Conservation (phyloP, 2,113 vertebrate genomes). For the Microtus oregoni region DNA sequence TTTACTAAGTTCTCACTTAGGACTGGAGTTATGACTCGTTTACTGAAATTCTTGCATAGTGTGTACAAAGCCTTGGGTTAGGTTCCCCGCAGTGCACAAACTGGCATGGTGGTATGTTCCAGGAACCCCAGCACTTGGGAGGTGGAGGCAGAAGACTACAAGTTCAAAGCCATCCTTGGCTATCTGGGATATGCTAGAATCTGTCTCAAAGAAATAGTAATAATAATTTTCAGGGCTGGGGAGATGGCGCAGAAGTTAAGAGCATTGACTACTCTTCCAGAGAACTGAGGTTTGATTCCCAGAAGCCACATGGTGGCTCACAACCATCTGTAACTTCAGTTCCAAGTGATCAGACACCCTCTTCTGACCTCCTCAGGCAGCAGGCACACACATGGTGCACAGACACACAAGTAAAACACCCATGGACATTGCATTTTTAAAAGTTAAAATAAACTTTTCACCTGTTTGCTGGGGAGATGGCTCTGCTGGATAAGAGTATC, state of each 20-base stretch:
- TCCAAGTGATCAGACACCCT: background rate
- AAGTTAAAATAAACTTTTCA: background rate
- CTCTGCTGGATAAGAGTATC: too few species aligned
- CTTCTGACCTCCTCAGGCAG: background rate
- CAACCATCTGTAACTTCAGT: background rate
- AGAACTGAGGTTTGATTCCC: background rate
- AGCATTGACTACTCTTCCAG: background rate
- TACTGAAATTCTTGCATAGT: background rate
- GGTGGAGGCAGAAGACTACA: background rate
- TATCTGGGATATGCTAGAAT: background rate
- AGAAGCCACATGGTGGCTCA: background rate
- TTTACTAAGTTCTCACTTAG: background rate
- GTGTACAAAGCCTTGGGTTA: background rate
- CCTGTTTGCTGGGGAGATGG: too few species aligned
- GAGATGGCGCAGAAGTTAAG: background rate
- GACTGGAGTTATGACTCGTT: background rate
- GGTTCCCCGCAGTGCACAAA: too few species aligned
- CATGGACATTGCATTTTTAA: background rate
- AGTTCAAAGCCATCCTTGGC: background rate
- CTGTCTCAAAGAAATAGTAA: background rate
- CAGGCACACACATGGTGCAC: background rate
- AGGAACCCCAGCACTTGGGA: background rate
- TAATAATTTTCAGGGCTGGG: background rate
- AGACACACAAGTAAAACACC: background rate
- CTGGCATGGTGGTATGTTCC: background rate